These are phyloP conservation scores for Druon quercuslanigerum DNA, from an alignment of 1,140 invertebrate genomes.

Conservation along the genomic window DNA sequence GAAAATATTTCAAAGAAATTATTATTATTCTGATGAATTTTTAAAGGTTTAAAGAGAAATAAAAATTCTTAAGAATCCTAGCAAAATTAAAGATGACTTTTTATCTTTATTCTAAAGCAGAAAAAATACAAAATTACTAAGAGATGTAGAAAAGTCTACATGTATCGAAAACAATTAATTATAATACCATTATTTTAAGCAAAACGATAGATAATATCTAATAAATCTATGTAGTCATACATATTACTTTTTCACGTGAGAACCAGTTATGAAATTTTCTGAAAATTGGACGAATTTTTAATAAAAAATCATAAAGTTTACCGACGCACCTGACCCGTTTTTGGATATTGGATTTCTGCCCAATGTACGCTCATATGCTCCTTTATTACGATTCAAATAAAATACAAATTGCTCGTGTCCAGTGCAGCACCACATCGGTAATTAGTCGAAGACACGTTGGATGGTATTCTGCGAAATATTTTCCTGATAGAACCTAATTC, in stretches of 20 bases:
- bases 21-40: too few relatives aligned
- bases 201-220: too few relatives aligned
- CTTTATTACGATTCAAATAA: conserved; percentile 14
- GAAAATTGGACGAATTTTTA: conserved; percentile 5
- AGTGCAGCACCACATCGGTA: not conserved
- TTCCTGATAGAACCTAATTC: not conserved
- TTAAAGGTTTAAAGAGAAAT: too few relatives aligned
- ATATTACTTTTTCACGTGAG: not conserved
- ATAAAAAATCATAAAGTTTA: conserved; percentile 11
- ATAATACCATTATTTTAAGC: too few relatives aligned
- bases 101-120: too few relatives aligned
- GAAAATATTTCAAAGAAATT: too few relatives aligned
- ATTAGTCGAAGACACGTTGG: conserved; percentile 14
- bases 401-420: conserved; percentile 24
- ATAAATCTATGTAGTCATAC: too few relatives aligned
- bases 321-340: not conserved
- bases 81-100: too few relatives aligned
- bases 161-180: too few relatives aligned
- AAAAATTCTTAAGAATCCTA: too few relatives aligned
- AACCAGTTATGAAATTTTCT: not conserved
- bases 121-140: too few relatives aligned
- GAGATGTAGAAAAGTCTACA: too few relatives aligned
- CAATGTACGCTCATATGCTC: not conserved
- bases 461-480: not conserved
- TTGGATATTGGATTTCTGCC: conserved; percentile 23